Evolutionary conservation across 2,888 invertebrate species (phyloP).

Genomic region (Cephonodes hylas): DNA sequence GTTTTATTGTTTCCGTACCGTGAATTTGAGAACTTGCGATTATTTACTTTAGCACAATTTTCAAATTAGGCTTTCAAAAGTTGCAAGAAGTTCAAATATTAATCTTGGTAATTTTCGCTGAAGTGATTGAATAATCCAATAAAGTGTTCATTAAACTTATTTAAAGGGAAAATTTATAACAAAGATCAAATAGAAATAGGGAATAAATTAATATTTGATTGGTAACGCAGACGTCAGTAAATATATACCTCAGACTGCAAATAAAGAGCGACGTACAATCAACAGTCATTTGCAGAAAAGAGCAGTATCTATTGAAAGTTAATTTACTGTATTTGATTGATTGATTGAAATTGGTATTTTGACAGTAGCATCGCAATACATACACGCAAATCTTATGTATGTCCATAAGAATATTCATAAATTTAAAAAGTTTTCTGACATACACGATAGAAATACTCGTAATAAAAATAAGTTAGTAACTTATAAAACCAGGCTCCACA

Average conservation of each 20-base stretch:
- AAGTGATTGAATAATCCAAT: not conserved
- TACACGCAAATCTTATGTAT: too few species aligned
- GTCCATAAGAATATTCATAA: too few species aligned
- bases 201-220: too few species aligned
- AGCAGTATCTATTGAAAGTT: not conserved
- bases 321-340: not conserved
- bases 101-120: not conserved
- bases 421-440: too few species aligned
- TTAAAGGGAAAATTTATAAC: not conserved
- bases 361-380: too few species aligned
- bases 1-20: constrained; percentile 1
- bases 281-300: not conserved
- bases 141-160: not conserved
- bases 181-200: not conserved
- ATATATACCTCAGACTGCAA: too few species aligned
- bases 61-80: not conserved
- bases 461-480: too few species aligned
- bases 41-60: not conserved
- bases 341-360: too few species aligned
- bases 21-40: not conserved
- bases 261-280: too few species aligned
- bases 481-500: too few species aligned
- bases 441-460: too few species aligned
- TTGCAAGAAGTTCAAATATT: not conserved
- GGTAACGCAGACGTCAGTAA: too few species aligned